These are phyloP conservation scores for Dryococelus australis DNA, from an alignment of 2,888 invertebrate genomes.

Conservation along the genomic window DNA sequence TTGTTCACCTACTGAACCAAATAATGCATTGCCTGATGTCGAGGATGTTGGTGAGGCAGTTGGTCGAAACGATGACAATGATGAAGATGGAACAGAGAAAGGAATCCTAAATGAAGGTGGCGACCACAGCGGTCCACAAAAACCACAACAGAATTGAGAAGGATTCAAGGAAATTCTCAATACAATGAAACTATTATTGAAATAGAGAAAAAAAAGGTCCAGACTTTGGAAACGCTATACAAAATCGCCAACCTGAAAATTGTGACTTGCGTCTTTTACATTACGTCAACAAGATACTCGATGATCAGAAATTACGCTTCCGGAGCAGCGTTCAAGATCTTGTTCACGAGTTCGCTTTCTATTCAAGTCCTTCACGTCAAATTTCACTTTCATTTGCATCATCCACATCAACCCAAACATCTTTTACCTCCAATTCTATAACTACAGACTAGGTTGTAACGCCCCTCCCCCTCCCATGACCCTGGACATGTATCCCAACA, in stretches of 20 bases:
- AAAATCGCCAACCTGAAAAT: neutral
- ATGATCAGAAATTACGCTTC: conserved; percentile 1
- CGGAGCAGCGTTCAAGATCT: neutral
- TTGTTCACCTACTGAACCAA: neutral
- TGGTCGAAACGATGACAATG: neutral
- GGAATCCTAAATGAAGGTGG: neutral
- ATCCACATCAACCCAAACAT: neutral
- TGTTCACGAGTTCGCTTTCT: conserved; percentile 7
- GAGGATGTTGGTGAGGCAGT: neutral
- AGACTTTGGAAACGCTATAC: neutral
- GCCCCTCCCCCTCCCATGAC: neutral
- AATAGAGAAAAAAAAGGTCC: neutral
- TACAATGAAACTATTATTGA: neutral
- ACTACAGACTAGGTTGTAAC: neutral
- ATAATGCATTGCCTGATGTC: neutral
- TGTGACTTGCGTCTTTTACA: neutral
- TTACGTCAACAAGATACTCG: neutral
- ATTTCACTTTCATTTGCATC: neutral
- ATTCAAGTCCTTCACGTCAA: neutral
- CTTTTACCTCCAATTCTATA: neutral
- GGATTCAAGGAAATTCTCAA: neutral
- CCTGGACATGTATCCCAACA: neutral
- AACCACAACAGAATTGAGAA: neutral
- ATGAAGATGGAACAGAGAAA: neutral
- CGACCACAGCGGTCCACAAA: neutral